Percentiles rank a stretch among this genome's conserved stretches.
phyloP scores from a whole-genome alignment of 2,113 vertebrate species.

The Podarcis muralis region DNA sequence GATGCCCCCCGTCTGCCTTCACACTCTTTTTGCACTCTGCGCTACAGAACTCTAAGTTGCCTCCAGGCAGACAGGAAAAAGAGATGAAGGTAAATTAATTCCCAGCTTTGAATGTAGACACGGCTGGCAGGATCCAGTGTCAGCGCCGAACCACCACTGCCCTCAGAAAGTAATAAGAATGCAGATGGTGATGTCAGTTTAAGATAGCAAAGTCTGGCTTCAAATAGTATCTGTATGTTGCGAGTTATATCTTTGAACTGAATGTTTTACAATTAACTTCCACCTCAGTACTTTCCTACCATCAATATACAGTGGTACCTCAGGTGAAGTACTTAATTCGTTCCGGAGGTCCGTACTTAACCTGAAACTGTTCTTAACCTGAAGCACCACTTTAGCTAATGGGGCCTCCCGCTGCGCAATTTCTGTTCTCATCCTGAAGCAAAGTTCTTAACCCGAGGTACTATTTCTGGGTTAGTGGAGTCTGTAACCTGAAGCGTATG shows the following conservation, averaged over 20 bases:
- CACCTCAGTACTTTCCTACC: not conserved
- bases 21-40: slow-evolving; percentile 32
- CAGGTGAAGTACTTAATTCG: too few species aligned
- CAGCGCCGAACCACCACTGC: not conserved
- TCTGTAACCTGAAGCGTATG: too few species aligned
- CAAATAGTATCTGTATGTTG: not conserved
- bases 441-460: too few species aligned
- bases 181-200: not conserved
- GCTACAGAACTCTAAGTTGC: slow-evolving; percentile 55
- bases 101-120: slow-evolving; percentile 61
- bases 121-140: slow-evolving; percentile 44
- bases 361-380: too few species aligned
- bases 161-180: too few species aligned
- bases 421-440: too few species aligned
- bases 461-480: too few species aligned
- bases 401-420: too few species aligned
- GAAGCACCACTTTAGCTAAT: too few species aligned
- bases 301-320: not conserved
- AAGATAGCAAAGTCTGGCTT: not conserved
- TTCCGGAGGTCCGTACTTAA: too few species aligned
- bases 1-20: slow-evolving; percentile 64
- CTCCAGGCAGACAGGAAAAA: slow-evolving; percentile 20
- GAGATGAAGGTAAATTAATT: slow-evolving; percentile 60
- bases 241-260: not conserved
- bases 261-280: not conserved